These are phyloP conservation scores for Uloborus plumipes DNA, from an alignment of 2,888 invertebrate species.

Conservation along the genomic window DNA sequence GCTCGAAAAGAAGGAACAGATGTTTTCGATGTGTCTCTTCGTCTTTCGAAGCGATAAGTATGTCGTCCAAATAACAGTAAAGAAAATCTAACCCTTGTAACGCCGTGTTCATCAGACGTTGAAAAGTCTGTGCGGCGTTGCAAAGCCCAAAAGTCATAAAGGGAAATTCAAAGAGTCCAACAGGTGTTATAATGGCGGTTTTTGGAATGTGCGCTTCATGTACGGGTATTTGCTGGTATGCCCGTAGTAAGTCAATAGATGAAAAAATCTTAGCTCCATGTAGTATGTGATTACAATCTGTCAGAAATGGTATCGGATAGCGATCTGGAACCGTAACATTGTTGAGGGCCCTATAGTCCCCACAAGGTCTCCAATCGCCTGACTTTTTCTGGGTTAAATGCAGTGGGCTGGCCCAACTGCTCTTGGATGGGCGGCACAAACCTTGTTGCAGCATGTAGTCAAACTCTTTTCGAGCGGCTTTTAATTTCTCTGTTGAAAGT, in stretches of 20 bases:
- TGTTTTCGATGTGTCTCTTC: conserved; percentile 47
- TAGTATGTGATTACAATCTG: conserved; percentile 69
- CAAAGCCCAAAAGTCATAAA: conserved; percentile 25
- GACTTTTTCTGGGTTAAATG: conserved; percentile 38
- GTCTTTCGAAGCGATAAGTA: conserved; percentile 54
- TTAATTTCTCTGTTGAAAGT: conserved; percentile 6
- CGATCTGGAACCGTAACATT: conserved; percentile 69
- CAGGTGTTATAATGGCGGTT: conserved; percentile 19
- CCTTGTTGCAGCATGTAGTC: conserved; percentile 19
- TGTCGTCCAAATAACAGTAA: conserved; percentile 36
- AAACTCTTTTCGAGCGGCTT: conserved; percentile 6
- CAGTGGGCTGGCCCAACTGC: conserved; percentile 48
- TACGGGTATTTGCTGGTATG: conserved; percentile 23
- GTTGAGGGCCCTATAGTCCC: conserved; percentile 68
- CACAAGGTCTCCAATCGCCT: conserved; percentile 56
- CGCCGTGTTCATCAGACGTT: conserved; percentile 29
- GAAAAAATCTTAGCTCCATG: conserved; percentile 40
- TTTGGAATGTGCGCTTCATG: conserved; percentile 11
- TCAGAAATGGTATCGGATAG: conserved; percentile 71
- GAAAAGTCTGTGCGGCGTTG: conserved; percentile 22
- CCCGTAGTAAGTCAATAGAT: conserved; percentile 15
- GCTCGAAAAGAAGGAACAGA: conserved; percentile 45
- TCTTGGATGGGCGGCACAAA: conserved; percentile 1
- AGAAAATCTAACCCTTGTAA: conserved; percentile 27
- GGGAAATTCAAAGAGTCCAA: conserved; percentile 34